A percentile compares a stretch with the other conserved stretches of the same genome.
Evolutionary conservation across 2,113 vertebrate genomes (phyloP).

Genomic region (Istiophorus platypterus): DNA sequence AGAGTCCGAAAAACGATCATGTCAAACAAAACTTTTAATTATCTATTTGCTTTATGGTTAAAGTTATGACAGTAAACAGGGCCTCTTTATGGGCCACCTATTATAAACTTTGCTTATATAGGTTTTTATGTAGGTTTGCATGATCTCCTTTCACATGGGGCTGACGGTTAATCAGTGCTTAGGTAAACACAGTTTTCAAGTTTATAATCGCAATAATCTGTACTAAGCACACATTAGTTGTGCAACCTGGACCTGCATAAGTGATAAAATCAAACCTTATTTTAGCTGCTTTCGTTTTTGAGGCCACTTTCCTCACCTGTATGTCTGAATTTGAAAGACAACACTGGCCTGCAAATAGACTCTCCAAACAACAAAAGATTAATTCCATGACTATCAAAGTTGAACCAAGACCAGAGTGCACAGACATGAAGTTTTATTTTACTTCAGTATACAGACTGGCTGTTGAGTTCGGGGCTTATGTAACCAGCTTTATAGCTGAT

Average conservation of each 20-base stretch:
- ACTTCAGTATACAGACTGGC: not conserved
- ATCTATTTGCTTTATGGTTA: constrained; percentile 39
- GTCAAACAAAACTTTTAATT: constrained; percentile 63
- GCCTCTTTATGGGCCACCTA: constrained; percentile 3
- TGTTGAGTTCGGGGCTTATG: not conserved
- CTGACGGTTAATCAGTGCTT: constrained; percentile 42
- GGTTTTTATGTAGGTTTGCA: constrained; percentile 49
- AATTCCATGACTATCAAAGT: not conserved
- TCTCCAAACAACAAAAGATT: not conserved
- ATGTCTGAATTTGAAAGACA: constrained; percentile 15
- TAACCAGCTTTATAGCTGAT: not conserved
- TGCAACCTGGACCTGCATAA: constrained; percentile 8
- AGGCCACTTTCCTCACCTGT: not conserved
- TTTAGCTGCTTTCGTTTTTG: constrained; percentile 13
- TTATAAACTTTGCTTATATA: constrained; percentile 49
- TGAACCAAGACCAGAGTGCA: not conserved
- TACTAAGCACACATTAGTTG: constrained; percentile 37
- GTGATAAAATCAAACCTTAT: constrained; percentile 11
- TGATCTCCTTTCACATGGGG: constrained; percentile 7
- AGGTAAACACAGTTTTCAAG: constrained; percentile 53
- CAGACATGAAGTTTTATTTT: not conserved
- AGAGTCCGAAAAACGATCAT: not conserved
- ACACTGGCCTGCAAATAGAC: not conserved
- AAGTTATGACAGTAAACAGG: constrained; percentile 27
- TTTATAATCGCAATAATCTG: constrained; percentile 40